These are phyloP conservation scores for Scolopax mira DNA, from an alignment of 2,113 vertebrate species.

Conservation along the genomic window DNA sequence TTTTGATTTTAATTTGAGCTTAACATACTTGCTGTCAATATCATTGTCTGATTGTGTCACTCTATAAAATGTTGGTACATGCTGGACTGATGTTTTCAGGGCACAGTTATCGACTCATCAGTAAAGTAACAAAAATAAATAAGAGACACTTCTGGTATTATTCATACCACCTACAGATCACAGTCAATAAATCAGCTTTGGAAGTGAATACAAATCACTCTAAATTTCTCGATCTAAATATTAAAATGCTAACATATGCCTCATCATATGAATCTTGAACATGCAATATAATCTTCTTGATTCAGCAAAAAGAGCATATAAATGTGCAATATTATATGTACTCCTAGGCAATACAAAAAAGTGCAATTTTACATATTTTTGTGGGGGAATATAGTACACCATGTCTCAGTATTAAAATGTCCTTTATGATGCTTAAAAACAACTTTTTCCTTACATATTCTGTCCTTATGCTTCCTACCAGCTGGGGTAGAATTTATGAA, in stretches of 20 bases:
- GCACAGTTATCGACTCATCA: background rate
- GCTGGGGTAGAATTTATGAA: background rate
- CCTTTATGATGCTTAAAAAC: background rate
- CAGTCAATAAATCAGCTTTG: background rate
- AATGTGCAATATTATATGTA: background rate
- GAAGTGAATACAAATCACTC: background rate
- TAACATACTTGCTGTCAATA: background rate
- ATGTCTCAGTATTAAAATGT: background rate
- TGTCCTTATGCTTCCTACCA: background rate
- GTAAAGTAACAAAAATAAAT: conserved; percentile 28
- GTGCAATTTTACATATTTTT: background rate
- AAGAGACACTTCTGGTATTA: background rate
- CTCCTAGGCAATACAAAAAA: background rate
- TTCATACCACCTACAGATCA: background rate
- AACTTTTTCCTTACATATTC: background rate
- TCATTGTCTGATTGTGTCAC: background rate
- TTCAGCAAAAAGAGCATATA: conserved; percentile 9
- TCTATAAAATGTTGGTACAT: background rate
- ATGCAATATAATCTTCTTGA: background rate
- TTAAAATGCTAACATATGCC: background rate
- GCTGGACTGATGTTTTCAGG: background rate
- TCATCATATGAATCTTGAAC: background rate
- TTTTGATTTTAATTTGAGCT: conserved; percentile 26
- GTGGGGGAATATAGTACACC: background rate
- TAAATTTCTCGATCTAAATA: conserved; percentile 37